Evolutionary conservation across 2,888 invertebrate genomes (phyloP).

Genomic region (Amphiduros pacificus): DNA sequence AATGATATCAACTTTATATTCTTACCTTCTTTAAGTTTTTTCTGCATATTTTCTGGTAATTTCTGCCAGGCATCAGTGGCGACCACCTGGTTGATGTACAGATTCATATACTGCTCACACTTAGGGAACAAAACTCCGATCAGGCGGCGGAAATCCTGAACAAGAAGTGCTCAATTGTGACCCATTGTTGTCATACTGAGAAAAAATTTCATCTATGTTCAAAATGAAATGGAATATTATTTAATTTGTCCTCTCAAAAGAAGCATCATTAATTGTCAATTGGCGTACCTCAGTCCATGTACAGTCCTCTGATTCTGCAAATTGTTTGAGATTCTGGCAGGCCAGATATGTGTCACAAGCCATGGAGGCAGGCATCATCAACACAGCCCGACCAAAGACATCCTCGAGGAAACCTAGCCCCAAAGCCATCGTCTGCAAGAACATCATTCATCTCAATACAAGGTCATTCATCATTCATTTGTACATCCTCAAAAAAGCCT

Average conservation of each 20-base stretch:
- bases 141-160: constrained; percentile 41
- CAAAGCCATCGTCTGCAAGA: constrained; percentile 65
- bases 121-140: constrained; percentile 35
- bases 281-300: constrained; percentile 29
- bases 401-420: constrained; percentile 78
- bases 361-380: constrained; percentile 78
- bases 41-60: neutral
- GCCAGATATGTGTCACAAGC: constrained; percentile 78
- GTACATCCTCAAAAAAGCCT: no score
- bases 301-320: constrained; percentile 15
- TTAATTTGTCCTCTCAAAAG: neutral
- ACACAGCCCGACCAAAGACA: constrained; percentile 77
- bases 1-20: no score
- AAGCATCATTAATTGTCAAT: no score
- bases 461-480: no score
- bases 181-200: no score
- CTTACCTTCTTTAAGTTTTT: constrained; percentile 7
- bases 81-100: constrained; percentile 42
- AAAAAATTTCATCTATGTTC: no score
- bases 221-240: neutral
- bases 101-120: constrained; percentile 41
- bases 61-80: constrained; percentile 38
- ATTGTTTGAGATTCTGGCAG: constrained; percentile 52
- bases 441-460: neutral
- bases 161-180: no score